Base-by-base conservation (phyloP, 2,888 invertebrate genomes). In the Glaucopsyche alexis region DNA sequence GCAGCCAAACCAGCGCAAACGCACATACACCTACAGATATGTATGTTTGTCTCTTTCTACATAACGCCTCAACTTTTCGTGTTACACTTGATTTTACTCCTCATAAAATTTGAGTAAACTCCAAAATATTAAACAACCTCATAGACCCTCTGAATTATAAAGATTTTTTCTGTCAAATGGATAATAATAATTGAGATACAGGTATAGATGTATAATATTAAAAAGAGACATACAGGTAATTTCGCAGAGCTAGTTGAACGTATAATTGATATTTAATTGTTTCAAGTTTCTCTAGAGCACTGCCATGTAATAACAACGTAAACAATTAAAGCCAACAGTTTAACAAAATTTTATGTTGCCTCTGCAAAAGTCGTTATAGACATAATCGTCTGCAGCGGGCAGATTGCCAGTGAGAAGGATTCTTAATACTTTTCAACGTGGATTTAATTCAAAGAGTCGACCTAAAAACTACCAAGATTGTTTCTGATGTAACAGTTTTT, bases 321-420 rank as follows among this genome's bases (percentile, higher is more conserved):
- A 72, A 72, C 50, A 67, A 75, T 71, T 66, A 75, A 76, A 74
- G 72, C 71, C 72, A 74, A 73, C 72, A 75, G 73, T 74, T 75
- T 74, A 78, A 78, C 76, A 73, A 79, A 79, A 80, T 79, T 81
- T 80, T 79, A 80, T 83, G 80, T 77, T 75, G 75, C 77, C 50
- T 73, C 74, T 76, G 78, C 79, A 80, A 81, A 73, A 84, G 78
- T 83, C 81, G 79, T 29, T 29, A 29, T 29, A 29, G 82, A 79
- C 79, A 82, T 87, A 83, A 87, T 85, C 84, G 83, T 83, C 82
- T 73, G 74, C 78, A 78, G 79, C 80, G 88, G 88, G 89, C 87
- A 45, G 73, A 29, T 69, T 73, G 86, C 89, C 88, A 87, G 78
- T 85, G 82, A 83, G 80, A 82, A 83, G 82, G 80, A 82, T 83